These are phyloP conservation scores for Poecilia gillii DNA, from an alignment of 2,797 vertebrate species.

Conservation along the genomic window DNA sequence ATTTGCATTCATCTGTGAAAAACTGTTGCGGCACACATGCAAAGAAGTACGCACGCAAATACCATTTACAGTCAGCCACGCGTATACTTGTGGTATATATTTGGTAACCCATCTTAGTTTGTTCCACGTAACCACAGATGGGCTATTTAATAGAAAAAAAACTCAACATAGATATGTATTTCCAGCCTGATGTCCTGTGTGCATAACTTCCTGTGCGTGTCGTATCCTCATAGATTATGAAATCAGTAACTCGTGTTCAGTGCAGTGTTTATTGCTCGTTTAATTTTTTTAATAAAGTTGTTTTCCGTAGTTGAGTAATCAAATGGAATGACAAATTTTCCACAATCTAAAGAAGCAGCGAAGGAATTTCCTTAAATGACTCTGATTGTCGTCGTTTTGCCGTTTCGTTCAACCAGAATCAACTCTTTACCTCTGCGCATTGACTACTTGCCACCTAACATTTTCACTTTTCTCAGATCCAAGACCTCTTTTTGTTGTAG, in stretches of 20 bases:
- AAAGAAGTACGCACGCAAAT: background rate
- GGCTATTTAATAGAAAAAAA: slow-evolving; percentile 1
- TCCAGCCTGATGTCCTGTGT: background rate
- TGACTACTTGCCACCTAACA: background rate
- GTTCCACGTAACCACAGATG: slow-evolving; percentile 13
- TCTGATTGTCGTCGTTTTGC: background rate
- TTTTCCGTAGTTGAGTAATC: slow-evolving; percentile 45
- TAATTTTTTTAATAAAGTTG: background rate
- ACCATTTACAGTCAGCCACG: background rate
- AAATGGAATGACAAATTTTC: slow-evolving; percentile 35
- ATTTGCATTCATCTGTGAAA: slow-evolving; percentile 25
- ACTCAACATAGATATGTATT: background rate
- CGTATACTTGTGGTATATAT: background rate
- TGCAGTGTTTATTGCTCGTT: background rate
- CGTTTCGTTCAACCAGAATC: background rate
- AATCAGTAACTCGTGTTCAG: background rate
- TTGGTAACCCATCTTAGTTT: background rate
- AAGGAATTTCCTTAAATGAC: slow-evolving; percentile 38
- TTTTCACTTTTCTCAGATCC: background rate
- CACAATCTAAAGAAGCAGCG: slow-evolving; percentile 25
- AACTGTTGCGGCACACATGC: background rate
- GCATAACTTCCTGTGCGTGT: background rate
- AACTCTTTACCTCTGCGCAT: background rate
- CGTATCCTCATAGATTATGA: background rate
- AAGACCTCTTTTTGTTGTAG: background rate